Evolutionary conservation across 2,113 vertebrate genomes (phyloP), one percentile per base, ranked within the genome.

Genomic region (Menidia beryllina): DNA sequence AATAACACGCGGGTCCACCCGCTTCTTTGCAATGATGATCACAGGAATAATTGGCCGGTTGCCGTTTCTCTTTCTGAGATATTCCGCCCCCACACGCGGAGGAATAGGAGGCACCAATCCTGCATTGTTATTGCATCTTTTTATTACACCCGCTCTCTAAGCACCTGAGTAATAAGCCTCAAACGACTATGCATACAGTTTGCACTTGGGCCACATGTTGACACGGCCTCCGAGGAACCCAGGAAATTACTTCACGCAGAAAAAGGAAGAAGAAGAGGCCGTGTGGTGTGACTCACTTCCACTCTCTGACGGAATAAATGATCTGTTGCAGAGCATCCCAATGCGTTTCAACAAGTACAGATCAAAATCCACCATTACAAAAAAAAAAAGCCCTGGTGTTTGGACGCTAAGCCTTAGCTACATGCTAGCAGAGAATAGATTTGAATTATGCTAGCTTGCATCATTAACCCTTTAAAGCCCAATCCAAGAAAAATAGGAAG

Each of bases 121-220:
- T 68, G 65, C 52, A 78, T 83, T 70, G 70, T 56, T 60, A 72
- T 78, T 62, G 62, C 60, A 9, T 52, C 54, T 68, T 82, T 78
- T 86, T 77, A 84, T 88, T 72, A 68, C 72, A 65, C 52, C 48
- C 49, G 11, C 54, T 72, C 89, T 83, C 84, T 61, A 43, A 9
- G 70, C 86, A 85, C 77, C 75, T 49, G 59, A 68, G 72, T 88
- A 89, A 90, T 91, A 85, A 87, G 82, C 49, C 72, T 11, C 30
- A 59, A 72, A 51, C 34, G 34, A 36, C 69, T 69, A 41, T 72
- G 82, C 66, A 67, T 59, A 72, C 43, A 66, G 20, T 23, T 11
- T 47, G 45, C 51, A 59, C 77, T 72, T 73, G 39, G 71, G 73
- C 43, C 77, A 56, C 79, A 72, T 68, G 77, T 71, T 80, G 61